phyloP scores from a whole-genome alignment of 2,888 invertebrate genomes.

The Acanthosepion lycidas region DNA sequence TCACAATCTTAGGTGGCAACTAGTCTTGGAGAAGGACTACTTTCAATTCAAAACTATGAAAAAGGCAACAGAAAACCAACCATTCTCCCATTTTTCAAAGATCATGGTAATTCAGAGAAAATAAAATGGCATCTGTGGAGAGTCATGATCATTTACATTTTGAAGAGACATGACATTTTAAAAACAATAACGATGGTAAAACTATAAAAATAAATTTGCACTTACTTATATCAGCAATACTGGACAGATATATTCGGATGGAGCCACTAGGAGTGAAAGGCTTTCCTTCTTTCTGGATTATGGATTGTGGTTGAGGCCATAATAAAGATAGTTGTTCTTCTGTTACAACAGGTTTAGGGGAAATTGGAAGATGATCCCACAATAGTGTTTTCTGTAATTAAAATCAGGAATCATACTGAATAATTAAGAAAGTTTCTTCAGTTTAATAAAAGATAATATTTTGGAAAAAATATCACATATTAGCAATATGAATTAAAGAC shows the following conservation, averaged over 20 bases:
- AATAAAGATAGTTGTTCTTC: conserved; percentile 77
- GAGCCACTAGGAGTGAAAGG: conserved; percentile 63
- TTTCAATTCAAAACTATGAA: too few species aligned
- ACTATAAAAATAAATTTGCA: background rate
- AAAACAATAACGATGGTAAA: background rate
- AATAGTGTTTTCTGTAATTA: conserved; percentile 54
- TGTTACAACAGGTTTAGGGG: conserved; percentile 60
- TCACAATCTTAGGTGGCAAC: too few species aligned
- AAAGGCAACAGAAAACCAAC: too few species aligned
- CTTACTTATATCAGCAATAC: conserved; percentile 61
- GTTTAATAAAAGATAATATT: background rate
- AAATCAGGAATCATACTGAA: conserved; percentile 2
- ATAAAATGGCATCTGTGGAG: too few species aligned
- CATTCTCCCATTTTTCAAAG: too few species aligned
- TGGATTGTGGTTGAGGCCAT: conserved; percentile 80
- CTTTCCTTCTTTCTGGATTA: conserved; percentile 77
- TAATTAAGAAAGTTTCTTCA: background rate
- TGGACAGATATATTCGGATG: conserved; percentile 63
- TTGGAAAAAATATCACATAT: background rate
- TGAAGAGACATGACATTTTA: too few species aligned
- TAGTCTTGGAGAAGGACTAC: too few species aligned
- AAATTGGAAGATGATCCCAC: conserved; percentile 55
- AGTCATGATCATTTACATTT: too few species aligned
- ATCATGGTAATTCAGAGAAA: too few species aligned
- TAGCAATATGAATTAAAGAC: too few species aligned